These are phyloP conservation scores for Pseudococcus jackbeardsleyi DNA, from an alignment of 2,888 invertebrate species.

Conservation along the genomic window DNA sequence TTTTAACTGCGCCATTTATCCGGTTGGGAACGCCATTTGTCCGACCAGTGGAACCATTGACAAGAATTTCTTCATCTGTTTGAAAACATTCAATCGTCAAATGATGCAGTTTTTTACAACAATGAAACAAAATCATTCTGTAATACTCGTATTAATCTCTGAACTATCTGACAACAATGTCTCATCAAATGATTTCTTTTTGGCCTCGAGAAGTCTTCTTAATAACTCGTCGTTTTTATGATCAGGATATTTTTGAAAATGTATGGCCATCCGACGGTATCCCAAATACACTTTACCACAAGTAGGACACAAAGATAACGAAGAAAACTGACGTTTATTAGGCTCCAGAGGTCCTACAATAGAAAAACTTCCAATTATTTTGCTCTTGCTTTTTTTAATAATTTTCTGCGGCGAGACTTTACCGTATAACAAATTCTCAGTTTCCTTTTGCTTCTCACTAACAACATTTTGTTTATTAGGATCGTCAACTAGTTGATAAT, in stretches of 20 bases:
- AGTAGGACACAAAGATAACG: conserved; percentile 75
- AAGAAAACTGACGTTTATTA: conserved; percentile 71
- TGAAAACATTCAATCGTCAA: neutral
- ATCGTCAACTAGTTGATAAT: conserved; percentile 47
- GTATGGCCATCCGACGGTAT: conserved; percentile 74
- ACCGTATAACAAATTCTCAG: conserved; percentile 9
- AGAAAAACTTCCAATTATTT: neutral
- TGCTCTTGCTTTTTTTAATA: neutral
- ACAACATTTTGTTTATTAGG: conserved; percentile 16
- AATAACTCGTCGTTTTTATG: conserved; percentile 71
- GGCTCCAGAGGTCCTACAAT: conserved; percentile 52
- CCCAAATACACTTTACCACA: conserved; percentile 78
- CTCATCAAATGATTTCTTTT: conserved; percentile 49
- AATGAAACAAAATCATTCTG: neutral
- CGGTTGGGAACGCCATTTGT: neutral
- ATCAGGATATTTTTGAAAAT: conserved; percentile 76
- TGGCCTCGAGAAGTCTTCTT: conserved; percentile 23
- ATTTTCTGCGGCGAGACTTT: neutral
- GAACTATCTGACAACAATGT: conserved; percentile 8
- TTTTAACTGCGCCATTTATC: neutral
- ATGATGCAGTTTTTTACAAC: neutral
- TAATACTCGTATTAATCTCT: conserved; percentile 18
- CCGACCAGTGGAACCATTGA: neutral
- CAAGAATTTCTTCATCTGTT: neutral
- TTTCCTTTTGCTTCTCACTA: conserved; percentile 12